phyloP scores from a whole-genome alignment of 2,797 vertebrate genomes.

The Hozukius guyotensis region DNA sequence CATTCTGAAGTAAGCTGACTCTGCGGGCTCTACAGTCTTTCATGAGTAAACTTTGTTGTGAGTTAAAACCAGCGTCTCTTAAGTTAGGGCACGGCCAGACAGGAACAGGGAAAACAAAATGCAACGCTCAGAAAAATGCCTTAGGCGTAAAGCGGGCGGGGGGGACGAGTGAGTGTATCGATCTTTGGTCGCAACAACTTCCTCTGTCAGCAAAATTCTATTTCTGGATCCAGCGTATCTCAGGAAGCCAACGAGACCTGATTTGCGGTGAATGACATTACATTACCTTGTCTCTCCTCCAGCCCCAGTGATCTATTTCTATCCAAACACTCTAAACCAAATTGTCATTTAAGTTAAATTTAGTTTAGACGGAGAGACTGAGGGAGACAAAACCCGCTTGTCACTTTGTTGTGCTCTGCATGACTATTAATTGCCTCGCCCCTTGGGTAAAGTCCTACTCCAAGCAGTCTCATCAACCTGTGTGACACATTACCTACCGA shows the following conservation, averaged over 20 bases:
- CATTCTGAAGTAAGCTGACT: conserved; percentile 14
- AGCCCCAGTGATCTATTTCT: conserved; percentile 64
- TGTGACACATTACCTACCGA: conserved; percentile 65
- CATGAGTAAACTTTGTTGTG: conserved; percentile 41
- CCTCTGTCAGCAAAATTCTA: conserved; percentile 84
- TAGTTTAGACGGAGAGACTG: conserved; percentile 34
- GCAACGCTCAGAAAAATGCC: conserved; percentile 66
- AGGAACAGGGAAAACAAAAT: conserved; percentile 66
- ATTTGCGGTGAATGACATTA: conserved; percentile 72
- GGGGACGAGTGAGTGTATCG: conserved; percentile 65
- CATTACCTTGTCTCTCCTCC: conserved; percentile 59
- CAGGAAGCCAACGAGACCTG: conserved; percentile 74
- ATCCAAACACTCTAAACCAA: conserved; percentile 38
- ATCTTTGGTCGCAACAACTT: conserved; percentile 80
- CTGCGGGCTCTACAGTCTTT: conserved; percentile 16
- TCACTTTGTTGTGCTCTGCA: conserved; percentile 53
- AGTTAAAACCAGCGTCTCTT: conserved; percentile 36
- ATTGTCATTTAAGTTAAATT: conserved; percentile 66
- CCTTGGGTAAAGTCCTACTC: conserved; percentile 51
- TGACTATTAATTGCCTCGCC: conserved; percentile 63
- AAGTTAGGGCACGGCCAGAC: conserved; percentile 52
- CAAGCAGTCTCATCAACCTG: conserved; percentile 49
- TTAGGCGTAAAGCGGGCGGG: conserved; percentile 46
- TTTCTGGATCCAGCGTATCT: conserved; percentile 75
- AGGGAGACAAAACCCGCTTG: conserved; percentile 14